Percentiles rank a stretch among this genome's conserved stretches.
Conservation (phyloP, 2,113 vertebrate genomes). For the Cyprinodon tularosa region DNA sequence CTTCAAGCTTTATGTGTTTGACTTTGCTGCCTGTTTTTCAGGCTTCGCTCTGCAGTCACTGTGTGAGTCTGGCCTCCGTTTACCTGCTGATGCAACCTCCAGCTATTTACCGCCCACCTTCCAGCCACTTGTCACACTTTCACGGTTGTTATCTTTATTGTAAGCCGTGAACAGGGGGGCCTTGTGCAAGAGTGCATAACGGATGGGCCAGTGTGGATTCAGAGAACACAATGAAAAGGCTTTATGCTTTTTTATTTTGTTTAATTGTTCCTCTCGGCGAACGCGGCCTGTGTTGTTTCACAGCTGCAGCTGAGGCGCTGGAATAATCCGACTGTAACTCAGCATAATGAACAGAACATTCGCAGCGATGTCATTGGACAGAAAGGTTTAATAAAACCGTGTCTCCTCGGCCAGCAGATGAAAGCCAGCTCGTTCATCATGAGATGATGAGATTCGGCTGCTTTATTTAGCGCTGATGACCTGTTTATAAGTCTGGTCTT, state of each 20-base stretch:
- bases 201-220: conserved; percentile 15
- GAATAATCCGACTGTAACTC: conserved; percentile 27
- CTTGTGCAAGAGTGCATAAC: conserved; percentile 36
- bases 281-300: conserved; percentile 5
- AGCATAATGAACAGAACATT: conserved; percentile 20
- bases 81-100: conserved; percentile 40
- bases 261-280: conserved; percentile 47
- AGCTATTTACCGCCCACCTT: conserved; percentile 47
- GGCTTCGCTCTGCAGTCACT: conserved; percentile 27
- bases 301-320: neutral
- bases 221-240: conserved; percentile 18
- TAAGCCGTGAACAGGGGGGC: conserved; percentile 46
- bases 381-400: conserved; percentile 3
- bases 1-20: neutral
- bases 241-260: conserved; percentile 41
- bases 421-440: neutral
- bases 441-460: neutral
- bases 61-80: conserved; percentile 20
- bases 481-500: conserved; percentile 24
- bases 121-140: conserved; percentile 54
- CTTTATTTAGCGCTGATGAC: neutral
- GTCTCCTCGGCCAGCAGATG: neutral
- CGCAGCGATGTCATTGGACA: too few species aligned
- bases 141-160: conserved; percentile 29
- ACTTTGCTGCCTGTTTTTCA: conserved; percentile 1